Evolutionary conservation across 53 echinoderm and acorn worm species (phyloP).

Genomic region (Astropecten irregularis): DNA sequence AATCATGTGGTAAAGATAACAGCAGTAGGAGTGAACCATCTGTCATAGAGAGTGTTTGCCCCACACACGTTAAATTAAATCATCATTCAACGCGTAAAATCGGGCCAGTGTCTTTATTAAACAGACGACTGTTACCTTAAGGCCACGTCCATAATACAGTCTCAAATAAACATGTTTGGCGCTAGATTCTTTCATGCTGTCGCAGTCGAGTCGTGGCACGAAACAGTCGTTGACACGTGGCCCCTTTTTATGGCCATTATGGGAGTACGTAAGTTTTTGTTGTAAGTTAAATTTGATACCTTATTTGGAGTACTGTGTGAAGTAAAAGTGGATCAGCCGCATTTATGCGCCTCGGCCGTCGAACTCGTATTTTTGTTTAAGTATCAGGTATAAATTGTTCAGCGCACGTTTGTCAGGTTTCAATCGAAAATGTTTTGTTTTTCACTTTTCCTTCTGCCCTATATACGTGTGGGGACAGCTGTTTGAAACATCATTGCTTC

Average conservation of each 20-base stretch:
- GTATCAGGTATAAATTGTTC: no score
- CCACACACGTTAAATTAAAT: constrained; percentile 35
- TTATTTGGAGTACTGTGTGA: constrained; percentile 41
- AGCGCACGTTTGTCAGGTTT: no score
- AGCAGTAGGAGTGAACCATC: background rate
- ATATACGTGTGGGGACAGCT: no score
- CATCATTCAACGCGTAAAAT: background rate
- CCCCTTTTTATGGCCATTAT: constrained; percentile 2
- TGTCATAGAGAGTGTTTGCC: constrained; percentile 41
- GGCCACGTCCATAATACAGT: background rate
- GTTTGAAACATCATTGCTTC: no score
- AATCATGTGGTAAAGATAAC: constrained; percentile 36
- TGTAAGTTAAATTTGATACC: constrained; percentile 18
- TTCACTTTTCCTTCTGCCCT: no score
- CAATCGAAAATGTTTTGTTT: no score
- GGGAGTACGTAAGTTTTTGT: constrained; percentile 1
- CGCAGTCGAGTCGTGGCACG: no score
- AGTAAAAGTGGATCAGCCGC: constrained; percentile 9
- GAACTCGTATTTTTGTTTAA: no score
- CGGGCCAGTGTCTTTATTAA: background rate
- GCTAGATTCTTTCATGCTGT: no score
- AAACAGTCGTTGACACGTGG: constrained; percentile 10
- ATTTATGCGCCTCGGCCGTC: no score
- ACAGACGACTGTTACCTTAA: constrained; percentile 7
- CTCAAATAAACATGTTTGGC: background rate